Conservation (phyloP, 2,888 invertebrate species). For the Drosophila gaucha region DNA sequence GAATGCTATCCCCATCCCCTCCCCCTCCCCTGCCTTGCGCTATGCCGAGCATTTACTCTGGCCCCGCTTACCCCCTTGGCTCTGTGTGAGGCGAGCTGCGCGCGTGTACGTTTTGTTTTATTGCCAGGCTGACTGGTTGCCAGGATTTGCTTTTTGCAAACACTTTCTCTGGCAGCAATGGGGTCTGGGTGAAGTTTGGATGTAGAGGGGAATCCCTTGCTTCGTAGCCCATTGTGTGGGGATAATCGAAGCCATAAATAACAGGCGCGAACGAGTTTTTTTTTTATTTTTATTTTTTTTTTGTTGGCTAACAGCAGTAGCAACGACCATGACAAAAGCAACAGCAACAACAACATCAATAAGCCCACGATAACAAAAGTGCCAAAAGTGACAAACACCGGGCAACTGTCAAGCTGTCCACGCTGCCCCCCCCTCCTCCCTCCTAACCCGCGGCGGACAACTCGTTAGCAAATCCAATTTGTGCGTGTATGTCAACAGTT, state of each 20-base stretch:
- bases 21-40: not conserved
- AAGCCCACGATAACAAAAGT: conserved; percentile 69
- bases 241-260: conserved; percentile 79
- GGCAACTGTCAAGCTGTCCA: conserved; percentile 61
- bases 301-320: conserved; percentile 31
- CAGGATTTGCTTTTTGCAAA: conserved; percentile 59
- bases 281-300: conserved; percentile 13
- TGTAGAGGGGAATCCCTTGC: conserved; percentile 4
- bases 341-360: conserved; percentile 22
- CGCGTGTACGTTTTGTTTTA: conserved; percentile 75
- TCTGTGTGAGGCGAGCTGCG: conserved; percentile 18
- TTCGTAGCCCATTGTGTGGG: conserved; percentile 67
- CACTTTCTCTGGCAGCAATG: conserved; percentile 52
- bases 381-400: conserved; percentile 76
- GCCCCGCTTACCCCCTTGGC: conserved; percentile 8
- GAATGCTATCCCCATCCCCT: conserved; percentile 4
- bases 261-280: conserved; percentile 71
- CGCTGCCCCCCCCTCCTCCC: not conserved
- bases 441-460: conserved; percentile 5
- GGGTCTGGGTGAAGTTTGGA: not conserved
- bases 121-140: conserved; percentile 62
- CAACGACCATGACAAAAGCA: conserved; percentile 29
- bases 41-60: conserved; percentile 10
- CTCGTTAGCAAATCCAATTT: conserved; percentile 78
- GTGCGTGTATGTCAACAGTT: conserved; percentile 70